Conservation (phyloP, 2,797 vertebrate genomes). For the Falco cherrug region DNA sequence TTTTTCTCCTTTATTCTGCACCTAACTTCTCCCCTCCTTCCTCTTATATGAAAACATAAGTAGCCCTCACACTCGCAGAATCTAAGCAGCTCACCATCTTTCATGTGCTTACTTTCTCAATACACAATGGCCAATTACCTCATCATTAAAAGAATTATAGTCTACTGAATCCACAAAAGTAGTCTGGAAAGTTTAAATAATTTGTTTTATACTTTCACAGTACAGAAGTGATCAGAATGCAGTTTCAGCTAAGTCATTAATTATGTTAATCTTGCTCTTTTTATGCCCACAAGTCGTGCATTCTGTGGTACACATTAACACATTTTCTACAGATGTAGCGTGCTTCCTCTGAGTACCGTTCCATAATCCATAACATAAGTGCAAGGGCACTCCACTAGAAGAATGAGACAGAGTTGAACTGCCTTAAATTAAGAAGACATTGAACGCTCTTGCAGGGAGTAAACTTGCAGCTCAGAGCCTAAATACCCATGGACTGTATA, state of each 20-base stretch:
- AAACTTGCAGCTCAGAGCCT: background rate
- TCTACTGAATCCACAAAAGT: background rate
- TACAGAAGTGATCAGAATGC: background rate
- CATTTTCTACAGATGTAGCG: background rate
- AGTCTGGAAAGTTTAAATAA: background rate
- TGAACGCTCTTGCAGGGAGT: background rate
- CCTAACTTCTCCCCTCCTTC: background rate
- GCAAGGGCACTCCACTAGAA: background rate
- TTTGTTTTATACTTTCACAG: background rate
- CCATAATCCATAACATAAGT: background rate
- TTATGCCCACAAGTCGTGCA: background rate
- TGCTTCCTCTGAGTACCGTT: background rate
- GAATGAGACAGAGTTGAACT: background rate
- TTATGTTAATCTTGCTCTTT: background rate
- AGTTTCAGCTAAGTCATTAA: background rate
- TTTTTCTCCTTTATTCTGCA: background rate
- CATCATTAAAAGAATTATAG: background rate
- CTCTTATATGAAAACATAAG: background rate
- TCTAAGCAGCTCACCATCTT: background rate
- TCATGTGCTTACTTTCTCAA: background rate
- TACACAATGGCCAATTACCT: background rate
- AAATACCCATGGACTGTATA: background rate
- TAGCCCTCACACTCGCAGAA: background rate
- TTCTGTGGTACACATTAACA: background rate
- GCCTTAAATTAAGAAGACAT: background rate